A percentile compares a stretch with the other conserved stretches of the same genome.
Conservation (phyloP, 2,888 invertebrate species). For the Aproaerema taeniolella region DNA sequence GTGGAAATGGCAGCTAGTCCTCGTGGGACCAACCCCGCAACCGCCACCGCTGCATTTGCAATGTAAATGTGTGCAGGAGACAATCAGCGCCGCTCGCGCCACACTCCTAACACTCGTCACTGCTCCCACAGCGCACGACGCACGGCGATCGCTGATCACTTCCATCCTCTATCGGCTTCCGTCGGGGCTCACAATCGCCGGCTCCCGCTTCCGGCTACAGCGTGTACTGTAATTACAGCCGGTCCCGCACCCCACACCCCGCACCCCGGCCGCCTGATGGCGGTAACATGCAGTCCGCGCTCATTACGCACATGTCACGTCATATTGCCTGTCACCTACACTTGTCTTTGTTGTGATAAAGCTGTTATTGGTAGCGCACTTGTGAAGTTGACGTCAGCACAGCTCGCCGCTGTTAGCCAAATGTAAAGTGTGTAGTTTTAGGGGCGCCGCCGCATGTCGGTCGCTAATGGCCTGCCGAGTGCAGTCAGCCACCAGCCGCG, state of each 20-base stretch:
- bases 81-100: too few species aligned
- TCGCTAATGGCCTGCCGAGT: neutral
- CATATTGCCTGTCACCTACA: neutral
- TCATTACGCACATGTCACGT: neutral
- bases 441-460: too few species aligned
- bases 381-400: too few species aligned
- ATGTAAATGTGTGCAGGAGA: neutral
- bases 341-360: too few species aligned
- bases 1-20: too few species aligned
- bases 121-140: neutral
- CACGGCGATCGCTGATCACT: constrained; percentile 1
- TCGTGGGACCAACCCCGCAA: too few species aligned
- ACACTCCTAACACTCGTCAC: too few species aligned
- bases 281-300: neutral
- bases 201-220: constrained; percentile 6
- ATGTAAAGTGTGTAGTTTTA: too few species aligned
- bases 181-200: constrained; percentile 7
- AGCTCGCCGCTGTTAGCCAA: neutral
- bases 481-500: neutral
- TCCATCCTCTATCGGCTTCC: constrained; percentile 8
- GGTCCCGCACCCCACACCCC: neutral
- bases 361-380: too few species aligned
- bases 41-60: constrained; percentile 2
- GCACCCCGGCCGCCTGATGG: constrained; percentile 3
- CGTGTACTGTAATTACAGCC: constrained; percentile 9